Evolutionary conservation across 1,140 invertebrate genomes (phyloP).

Genomic region (Aphis gossypii): DNA sequence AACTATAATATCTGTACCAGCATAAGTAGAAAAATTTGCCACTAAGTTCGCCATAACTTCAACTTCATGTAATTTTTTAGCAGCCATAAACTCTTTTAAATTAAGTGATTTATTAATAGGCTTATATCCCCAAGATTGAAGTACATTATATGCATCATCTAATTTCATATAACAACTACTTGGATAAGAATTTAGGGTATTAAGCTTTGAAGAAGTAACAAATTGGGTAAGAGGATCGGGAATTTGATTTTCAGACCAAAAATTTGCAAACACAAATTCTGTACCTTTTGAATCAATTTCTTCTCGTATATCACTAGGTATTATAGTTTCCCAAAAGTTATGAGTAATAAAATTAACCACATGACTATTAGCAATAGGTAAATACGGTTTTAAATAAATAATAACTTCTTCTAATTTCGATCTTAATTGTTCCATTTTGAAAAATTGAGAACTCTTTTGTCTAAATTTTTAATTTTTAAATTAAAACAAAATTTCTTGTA

Average conservation of each 20-base stretch:
- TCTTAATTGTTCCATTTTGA: slow-evolving; percentile 57
- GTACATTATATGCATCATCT: slow-evolving; percentile 62
- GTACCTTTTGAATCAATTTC: slow-evolving; percentile 64
- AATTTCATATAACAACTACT: slow-evolving; percentile 57
- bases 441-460: slow-evolving; percentile 54
- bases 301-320: slow-evolving; percentile 68
- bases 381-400: slow-evolving; percentile 68
- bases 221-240: slow-evolving; percentile 33
- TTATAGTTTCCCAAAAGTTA: slow-evolving; percentile 71
- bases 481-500: slow-evolving; percentile 64
- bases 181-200: slow-evolving; percentile 12
- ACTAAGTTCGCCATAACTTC: slow-evolving; percentile 69
- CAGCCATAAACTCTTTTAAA: slow-evolving; percentile 65
- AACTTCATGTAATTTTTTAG: slow-evolving; percentile 87
- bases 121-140: slow-evolving; percentile 65
- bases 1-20: slow-evolving; percentile 68
- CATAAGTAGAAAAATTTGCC: slow-evolving; percentile 63
- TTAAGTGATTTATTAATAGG: slow-evolving; percentile 64
- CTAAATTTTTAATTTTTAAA: slow-evolving; percentile 60
- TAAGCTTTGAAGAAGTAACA: slow-evolving; percentile 21
- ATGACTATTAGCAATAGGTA: slow-evolving; percentile 77
- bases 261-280: slow-evolving; percentile 26
- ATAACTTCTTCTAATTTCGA: slow-evolving; percentile 68
- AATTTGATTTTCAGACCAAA: slow-evolving; percentile 45
- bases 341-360: slow-evolving; percentile 82